Base-by-base conservation (phyloP, 2,797 vertebrate species). In the Smutsia temminckii region DNA sequence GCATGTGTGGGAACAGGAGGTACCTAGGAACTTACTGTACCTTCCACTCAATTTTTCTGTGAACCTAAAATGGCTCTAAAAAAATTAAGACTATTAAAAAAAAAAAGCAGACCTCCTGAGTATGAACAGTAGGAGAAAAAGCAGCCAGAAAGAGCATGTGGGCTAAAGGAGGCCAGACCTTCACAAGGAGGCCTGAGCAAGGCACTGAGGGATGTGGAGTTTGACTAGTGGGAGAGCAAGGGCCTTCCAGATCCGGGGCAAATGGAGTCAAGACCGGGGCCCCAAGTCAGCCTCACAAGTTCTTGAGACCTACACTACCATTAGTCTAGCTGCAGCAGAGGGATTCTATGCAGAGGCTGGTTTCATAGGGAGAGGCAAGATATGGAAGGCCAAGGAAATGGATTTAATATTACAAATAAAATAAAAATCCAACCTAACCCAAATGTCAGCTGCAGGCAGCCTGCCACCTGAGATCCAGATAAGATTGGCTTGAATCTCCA, bases 381-480 rank as follows among this genome's bases (percentile, higher is more conserved):
- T 23, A 72, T 37, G 75, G 71, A 63, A 49, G 29, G 49, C 68
- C 49, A 69, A 96, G 75, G 57, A 96, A 94, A 74, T 61, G 74
- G 72, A 84, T 40, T 79, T 37, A 64, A 79, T 68, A 21, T 68
- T 79, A 89, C 85, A 96, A 97, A 93, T 94, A 96, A 93, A 94
- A 94, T 93, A 63, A 66, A 95, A 83, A 61, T 87, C 87, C 51
- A 87, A 42, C 68, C 18, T 75, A 75, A 85, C 72, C 72, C 84
- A 17, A 80, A 88, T 29, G 77, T 87, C 90, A 91, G 68, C 16
- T 17, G 46, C 88, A 74, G 61, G 83, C 92, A 72, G 81, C 69
- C 37, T 89, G 94, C 87, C 95, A 64, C 94, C 92, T 87, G 66
- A 97, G 92, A 97, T 95, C n/a, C 90, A 71, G 93, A 96, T 97